Evolutionary conservation across 2,888 invertebrate genomes (phyloP), one percentile per base, ranked within the genome.

Genomic region (Scaptomyza parva): DNA sequence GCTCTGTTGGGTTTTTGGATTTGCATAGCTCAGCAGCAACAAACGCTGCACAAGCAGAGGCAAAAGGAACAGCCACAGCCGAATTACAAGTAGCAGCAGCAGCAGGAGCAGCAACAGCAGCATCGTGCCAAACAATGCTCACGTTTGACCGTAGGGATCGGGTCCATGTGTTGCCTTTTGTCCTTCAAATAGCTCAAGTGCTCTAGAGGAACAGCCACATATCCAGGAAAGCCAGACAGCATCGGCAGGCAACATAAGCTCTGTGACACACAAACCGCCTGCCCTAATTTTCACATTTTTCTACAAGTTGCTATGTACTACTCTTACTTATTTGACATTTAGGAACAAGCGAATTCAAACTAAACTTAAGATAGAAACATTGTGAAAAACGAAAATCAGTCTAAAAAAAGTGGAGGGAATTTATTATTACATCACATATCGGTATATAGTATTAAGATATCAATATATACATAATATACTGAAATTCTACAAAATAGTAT

Each of bases 121-220:
- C 51, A 35, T 14, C 51, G 69, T 66, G 45, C 70, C 73, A 75
- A 74, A 75, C 70, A 74, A 66, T 75, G 70, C 76, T 61, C 76
- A 66, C 59, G 64, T 71, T 61, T 65, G 70, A 70, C 77, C 63
- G 70, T 81, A 76, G 69, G 77, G 83, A 68, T 78, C 71, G 69
- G 69, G 64, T 79, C 79, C 86, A 84, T 83, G 76, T 81, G 73
- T 70, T 66, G 78, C 67, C 70, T 62, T 65, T 64, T 78, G 86
- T 78, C 86, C 86, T 84, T 86, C 86, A 85, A 76, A 76, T 71
- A 50, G 79, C 79, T 85, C 67, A 81, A 83, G 82, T 72, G 66
- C 72, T 76, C 39, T 33, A 71, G 62, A 82, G 68, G 70, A 83
- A 71, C 63, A 62, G 63, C 24, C 54, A 55, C 61, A 60, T 11